Conservation (phyloP, 2,113 vertebrate species). For the Lycaon pictus region DNA sequence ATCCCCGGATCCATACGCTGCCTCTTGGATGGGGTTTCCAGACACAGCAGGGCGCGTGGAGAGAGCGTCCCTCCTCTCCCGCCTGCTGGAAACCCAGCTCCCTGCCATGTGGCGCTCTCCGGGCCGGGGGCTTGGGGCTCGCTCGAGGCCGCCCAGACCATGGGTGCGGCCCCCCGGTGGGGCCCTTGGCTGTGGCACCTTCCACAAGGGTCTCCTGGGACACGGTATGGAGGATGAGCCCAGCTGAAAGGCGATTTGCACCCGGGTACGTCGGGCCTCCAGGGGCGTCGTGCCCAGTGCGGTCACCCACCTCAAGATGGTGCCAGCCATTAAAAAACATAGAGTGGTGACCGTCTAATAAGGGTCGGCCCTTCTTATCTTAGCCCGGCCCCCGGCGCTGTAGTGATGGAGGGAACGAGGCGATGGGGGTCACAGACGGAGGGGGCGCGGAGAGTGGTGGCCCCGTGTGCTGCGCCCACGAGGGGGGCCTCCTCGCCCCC, state of each 20-base stretch:
- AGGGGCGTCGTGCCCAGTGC: not conserved
- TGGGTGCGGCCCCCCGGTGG: not conserved
- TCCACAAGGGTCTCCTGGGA: not conserved
- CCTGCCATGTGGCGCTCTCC: constrained; percentile 52
- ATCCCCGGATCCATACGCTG: constrained; percentile 69
- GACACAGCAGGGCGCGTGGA: constrained; percentile 52
- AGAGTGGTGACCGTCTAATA: not conserved
- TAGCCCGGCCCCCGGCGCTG: not conserved
- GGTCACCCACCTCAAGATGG: not conserved
- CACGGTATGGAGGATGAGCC: not conserved
- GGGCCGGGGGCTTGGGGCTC: not conserved
- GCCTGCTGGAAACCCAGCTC: constrained; percentile 66
- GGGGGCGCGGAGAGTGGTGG: rapidly evolving
- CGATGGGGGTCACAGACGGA: not conserved
- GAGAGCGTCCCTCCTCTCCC: constrained; percentile 55
- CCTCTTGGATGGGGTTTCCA: constrained; percentile 69
- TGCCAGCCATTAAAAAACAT: not conserved
- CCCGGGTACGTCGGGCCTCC: not conserved
- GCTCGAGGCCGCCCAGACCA: not conserved
- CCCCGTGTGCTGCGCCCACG: rapidly evolving
- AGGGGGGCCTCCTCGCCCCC: not conserved
- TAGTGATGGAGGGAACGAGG: not conserved
- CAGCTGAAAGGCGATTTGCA: not conserved
- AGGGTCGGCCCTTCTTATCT: not conserved
- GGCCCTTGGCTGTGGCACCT: not conserved